A percentile compares a stretch with the other conserved stretches of the same genome.
phyloP scores from a whole-genome alignment of 2,113 vertebrate species.

The Ophthalmotilapia sp. region DNA sequence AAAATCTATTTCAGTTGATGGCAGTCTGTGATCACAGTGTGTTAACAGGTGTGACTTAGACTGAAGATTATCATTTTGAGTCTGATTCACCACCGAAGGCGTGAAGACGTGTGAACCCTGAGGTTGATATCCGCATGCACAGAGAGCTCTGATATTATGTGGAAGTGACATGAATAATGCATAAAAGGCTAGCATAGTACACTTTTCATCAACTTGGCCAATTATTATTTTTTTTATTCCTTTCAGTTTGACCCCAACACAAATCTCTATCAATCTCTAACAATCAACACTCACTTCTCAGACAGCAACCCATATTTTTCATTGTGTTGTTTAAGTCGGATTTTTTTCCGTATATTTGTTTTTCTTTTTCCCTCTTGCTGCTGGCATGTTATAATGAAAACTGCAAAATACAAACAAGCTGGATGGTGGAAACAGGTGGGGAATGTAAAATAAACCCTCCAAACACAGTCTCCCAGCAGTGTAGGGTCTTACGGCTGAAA shows the following conservation, averaged over 20 bases:
- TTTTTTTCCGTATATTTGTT: neutral
- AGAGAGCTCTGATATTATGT: neutral
- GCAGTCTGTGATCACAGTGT: neutral
- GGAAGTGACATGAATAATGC: neutral
- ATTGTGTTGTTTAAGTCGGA: neutral
- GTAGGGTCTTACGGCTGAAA: neutral
- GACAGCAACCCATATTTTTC: neutral
- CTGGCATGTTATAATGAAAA: neutral
- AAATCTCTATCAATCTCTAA: neutral
- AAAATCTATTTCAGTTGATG: neutral
- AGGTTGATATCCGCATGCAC: neutral
- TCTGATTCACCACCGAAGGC: neutral
- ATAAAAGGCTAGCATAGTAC: neutral
- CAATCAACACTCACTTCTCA: neutral
- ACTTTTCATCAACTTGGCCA: neutral
- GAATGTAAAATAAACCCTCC: neutral
- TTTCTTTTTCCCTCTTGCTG: neutral
- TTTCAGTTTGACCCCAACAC: neutral
- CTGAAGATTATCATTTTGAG: neutral
- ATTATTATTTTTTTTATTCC: neutral
- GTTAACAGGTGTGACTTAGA: neutral
- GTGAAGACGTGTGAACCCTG: neutral
- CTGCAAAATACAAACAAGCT: neutral
- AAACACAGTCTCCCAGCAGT: neutral
- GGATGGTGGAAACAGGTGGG: neutral